Evolutionary conservation across 2,888 invertebrate species (phyloP).

Genomic region (Nomada flava): DNA sequence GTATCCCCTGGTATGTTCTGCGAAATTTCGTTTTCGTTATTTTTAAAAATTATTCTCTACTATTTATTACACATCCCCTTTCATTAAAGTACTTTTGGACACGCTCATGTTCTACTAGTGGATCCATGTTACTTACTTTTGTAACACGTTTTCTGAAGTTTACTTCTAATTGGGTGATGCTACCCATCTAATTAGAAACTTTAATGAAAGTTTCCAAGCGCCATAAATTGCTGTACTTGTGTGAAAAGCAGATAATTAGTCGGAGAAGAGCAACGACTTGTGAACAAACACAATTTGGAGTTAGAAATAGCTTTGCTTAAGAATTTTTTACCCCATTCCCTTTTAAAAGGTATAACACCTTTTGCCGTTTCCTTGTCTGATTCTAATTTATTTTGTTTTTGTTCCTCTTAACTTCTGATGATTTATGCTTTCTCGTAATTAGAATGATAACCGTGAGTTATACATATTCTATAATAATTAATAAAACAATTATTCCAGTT

Average conservation of each 20-base stretch:
- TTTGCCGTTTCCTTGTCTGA: conserved; percentile 6
- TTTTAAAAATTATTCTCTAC: too few species aligned
- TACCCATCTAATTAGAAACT: conserved; percentile 78
- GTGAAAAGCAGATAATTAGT: conserved; percentile 75
- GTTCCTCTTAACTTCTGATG: conserved; percentile 1
- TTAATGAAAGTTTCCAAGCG: conserved; percentile 75
- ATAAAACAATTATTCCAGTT: conserved; percentile 67
- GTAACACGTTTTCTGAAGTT: conserved; percentile 65
- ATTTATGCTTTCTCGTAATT: background rate
- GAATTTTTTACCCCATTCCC: conserved; percentile 45
- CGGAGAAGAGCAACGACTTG: conserved; percentile 74
- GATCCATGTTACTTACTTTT: conserved; percentile 7
- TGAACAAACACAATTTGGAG: conserved; percentile 76
- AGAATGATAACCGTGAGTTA: background rate
- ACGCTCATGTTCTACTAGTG: conserved; percentile 7
- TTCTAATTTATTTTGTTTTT: background rate
- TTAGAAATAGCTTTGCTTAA: conserved; percentile 57
- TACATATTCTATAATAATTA: background rate
- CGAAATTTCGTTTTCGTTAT: conserved; percentile 5
- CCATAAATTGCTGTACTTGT: conserved; percentile 70
- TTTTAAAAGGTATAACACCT: conserved; percentile 47
- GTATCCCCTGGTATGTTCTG: conserved; percentile 75
- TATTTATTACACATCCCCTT: background rate
- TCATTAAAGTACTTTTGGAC: conserved; percentile 27
- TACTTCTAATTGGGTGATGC: conserved; percentile 68